Percentiles rank a stretch among this genome's conserved stretches.
Evolutionary conservation across 1,140 invertebrate species (phyloP).

Genomic region (Sycophaga agraensis): DNA sequence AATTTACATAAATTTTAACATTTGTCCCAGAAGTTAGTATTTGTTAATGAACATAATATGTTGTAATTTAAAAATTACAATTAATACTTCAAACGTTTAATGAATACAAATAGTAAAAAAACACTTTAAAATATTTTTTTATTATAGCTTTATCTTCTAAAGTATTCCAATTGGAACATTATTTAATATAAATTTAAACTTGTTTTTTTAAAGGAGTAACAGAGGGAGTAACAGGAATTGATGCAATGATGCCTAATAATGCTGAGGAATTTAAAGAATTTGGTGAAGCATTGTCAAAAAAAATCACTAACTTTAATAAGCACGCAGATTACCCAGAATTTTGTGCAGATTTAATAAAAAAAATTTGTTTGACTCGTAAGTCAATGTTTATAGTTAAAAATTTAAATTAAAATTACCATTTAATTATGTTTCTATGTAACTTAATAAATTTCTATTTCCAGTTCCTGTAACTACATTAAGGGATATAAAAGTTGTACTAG

Average conservation of each 20-base stretch:
- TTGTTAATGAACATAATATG: too few relatives aligned
- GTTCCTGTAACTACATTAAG: slow-evolving; percentile 74
- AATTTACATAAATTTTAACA: too few relatives aligned
- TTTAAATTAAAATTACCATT: neutral
- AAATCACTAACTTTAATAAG: slow-evolving; percentile 70
- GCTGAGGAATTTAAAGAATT: slow-evolving; percentile 83
- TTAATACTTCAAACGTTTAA: too few relatives aligned
- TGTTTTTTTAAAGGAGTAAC: slow-evolving; percentile 59
- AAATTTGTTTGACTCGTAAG: slow-evolving; percentile 78
- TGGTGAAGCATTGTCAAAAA: slow-evolving; percentile 69
- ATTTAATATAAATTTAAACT: slow-evolving; percentile 12
- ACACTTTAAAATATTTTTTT: too few relatives aligned
- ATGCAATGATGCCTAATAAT: slow-evolving; percentile 68
- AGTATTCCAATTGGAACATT: neutral
- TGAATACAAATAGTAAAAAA: too few relatives aligned
- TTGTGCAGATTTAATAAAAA: slow-evolving; percentile 76
- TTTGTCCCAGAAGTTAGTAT: too few relatives aligned
- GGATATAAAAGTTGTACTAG: slow-evolving; percentile 77
- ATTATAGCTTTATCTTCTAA: too few relatives aligned
- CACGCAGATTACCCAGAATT: slow-evolving; percentile 74
- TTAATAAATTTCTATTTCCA: slow-evolving; percentile 40
- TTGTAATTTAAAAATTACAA: too few relatives aligned
- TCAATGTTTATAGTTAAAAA: slow-evolving; percentile 37
- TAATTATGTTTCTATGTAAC: too few relatives aligned
- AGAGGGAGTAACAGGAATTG: slow-evolving; percentile 62